These are phyloP conservation scores for Chelmon rostratus DNA, from an alignment of 2,797 vertebrate species.

Conservation along the genomic window DNA sequence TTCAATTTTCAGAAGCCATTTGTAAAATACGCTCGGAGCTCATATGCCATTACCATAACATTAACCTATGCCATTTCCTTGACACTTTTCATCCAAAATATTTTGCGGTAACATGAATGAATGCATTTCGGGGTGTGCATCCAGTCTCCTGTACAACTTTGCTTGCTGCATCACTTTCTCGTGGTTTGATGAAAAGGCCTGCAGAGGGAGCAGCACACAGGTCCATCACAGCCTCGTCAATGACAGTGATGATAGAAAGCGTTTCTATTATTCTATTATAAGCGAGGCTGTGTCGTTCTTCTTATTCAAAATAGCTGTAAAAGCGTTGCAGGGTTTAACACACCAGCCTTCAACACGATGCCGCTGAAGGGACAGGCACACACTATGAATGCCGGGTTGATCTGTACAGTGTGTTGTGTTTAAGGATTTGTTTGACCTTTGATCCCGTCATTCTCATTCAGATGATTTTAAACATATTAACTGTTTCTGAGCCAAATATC, in stretches of 20 bases:
- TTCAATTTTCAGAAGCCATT: conserved; percentile 71
- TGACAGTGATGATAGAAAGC: not conserved
- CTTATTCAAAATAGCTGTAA: conserved; percentile 10
- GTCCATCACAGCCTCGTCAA: not conserved
- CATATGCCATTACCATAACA: conserved; percentile 69
- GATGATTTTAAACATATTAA: not conserved
- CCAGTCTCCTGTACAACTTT: conserved; percentile 13
- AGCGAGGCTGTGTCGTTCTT: not conserved
- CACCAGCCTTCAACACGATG: not conserved
- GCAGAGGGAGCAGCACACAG: conserved; percentile 4
- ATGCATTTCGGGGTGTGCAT: conserved; percentile 14
- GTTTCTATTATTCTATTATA: not conserved
- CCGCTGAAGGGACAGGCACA: not conserved
- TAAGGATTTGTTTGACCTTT: not conserved
- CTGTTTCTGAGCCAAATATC: not conserved
- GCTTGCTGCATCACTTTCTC: conserved; percentile 21
- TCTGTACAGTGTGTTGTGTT: not conserved
- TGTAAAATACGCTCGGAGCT: conserved; percentile 68
- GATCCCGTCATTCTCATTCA: not conserved
- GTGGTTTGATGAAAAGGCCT: conserved; percentile 20
- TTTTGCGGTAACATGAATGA: conserved; percentile 29
- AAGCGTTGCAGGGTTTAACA: not conserved
- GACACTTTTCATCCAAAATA: conserved; percentile 57
- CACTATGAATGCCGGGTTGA: not conserved
- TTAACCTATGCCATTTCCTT: conserved; percentile 61